Conservation (phyloP, 2,888 invertebrate species). For the Vanessa cardui region DNA sequence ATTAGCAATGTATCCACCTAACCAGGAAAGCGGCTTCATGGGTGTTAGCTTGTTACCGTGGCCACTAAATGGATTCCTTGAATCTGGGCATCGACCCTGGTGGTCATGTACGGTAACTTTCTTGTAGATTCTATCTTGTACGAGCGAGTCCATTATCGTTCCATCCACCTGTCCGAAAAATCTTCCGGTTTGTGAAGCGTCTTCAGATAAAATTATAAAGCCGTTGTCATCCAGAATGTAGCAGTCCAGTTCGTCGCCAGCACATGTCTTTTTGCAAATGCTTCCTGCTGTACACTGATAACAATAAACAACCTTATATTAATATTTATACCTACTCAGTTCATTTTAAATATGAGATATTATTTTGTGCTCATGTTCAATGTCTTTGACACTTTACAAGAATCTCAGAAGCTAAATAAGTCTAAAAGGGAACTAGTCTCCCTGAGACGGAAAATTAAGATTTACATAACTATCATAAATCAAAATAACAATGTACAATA, state of each 20-base stretch:
- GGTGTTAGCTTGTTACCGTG: slow-evolving; percentile 68
- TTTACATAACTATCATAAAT: too few species aligned
- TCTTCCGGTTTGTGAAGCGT: slow-evolving; percentile 92
- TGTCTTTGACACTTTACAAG: too few species aligned
- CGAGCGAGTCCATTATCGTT: slow-evolving; percentile 95
- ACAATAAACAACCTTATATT: slow-evolving; percentile 34
- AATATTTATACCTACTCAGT: too few species aligned
- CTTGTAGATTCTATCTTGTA: slow-evolving; percentile 94
- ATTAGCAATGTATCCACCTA: slow-evolving; percentile 81
- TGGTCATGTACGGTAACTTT: slow-evolving; percentile 94
- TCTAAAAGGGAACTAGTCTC: too few species aligned
- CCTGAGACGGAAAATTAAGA: too few species aligned
- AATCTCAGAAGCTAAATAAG: too few species aligned
- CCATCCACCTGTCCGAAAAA: slow-evolving; percentile 98
- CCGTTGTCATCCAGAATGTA: slow-evolving; percentile 97
- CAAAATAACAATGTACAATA: too few species aligned
- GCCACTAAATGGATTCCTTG: slow-evolving; percentile 85
- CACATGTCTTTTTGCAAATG: slow-evolving; percentile 91
- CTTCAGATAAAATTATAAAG: slow-evolving; percentile 95
- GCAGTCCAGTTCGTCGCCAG: slow-evolving; percentile 94
- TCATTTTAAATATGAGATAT: too few species aligned
- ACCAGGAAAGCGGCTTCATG: slow-evolving; percentile 79
- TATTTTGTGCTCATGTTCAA: too few species aligned
- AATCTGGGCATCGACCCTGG: slow-evolving; percentile 92
- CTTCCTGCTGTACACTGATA: slow-evolving; percentile 87